Conservation (phyloP, 2,797 vertebrate genomes). For the Galagoides demidoff region DNA sequence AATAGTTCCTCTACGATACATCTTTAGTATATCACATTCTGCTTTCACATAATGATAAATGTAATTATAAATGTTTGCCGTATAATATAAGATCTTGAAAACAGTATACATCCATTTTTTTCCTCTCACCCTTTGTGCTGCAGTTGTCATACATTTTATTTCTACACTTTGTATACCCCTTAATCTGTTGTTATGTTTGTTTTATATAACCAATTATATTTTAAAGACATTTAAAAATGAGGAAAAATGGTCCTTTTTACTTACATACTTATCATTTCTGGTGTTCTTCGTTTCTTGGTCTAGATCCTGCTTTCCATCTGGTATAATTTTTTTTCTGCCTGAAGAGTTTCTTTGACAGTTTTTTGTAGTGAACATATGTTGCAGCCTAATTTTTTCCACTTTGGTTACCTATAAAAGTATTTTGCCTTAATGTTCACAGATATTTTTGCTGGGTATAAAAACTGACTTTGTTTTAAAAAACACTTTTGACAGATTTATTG, state of each 20-base stretch:
- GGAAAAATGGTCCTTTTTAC: background rate
- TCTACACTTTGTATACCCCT: background rate
- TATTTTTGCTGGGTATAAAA: slow-evolving; percentile 23
- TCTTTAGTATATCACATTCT: background rate
- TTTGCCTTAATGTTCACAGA: background rate
- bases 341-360: background rate
- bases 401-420: background rate
- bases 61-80: slow-evolving; percentile 2
- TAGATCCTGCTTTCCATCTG: background rate
- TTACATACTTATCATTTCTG: background rate
- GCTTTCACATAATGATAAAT: background rate
- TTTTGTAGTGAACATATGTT: background rate
- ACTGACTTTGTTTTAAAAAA: background rate
- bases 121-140: background rate
- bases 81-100: background rate
- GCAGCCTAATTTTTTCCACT: background rate
- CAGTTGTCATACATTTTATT: background rate
- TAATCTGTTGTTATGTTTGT: background rate
- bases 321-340: background rate
- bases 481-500: background rate
- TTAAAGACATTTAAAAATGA: slow-evolving; percentile 37
- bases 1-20: background rate
- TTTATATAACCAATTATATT: slow-evolving; percentile 1
- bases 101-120: background rate
- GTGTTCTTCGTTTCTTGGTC: background rate